phyloP scores from a whole-genome alignment of 2,888 invertebrate genomes.

The Carcina quercana region DNA sequence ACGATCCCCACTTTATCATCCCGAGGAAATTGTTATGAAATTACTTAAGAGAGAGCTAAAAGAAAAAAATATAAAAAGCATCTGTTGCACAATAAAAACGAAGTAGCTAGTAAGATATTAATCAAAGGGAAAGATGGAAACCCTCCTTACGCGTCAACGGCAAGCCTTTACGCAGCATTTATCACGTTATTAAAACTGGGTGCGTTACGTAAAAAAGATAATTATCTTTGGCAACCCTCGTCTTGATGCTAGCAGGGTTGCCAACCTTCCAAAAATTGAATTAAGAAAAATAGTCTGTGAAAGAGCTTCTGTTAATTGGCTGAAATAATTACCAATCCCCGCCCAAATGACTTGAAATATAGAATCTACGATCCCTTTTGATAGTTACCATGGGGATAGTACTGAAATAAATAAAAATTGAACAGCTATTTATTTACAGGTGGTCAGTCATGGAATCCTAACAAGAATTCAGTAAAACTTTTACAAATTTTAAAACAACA shows the following conservation, averaged over 20 bases:
- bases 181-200: slow-evolving; percentile 71
- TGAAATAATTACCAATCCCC: too few relatives aligned
- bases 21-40: slow-evolving; percentile 34
- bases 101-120: slow-evolving; percentile 54
- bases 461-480: too few relatives aligned
- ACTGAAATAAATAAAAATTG: too few relatives aligned
- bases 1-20: slow-evolving; percentile 40
- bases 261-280: slow-evolving; percentile 1
- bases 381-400: too few relatives aligned
- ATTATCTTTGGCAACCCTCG: slow-evolving; percentile 70
- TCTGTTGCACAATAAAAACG: slow-evolving; percentile 57
- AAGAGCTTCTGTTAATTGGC: too few relatives aligned
- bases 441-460: too few relatives aligned
- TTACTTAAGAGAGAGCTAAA: too few relatives aligned
- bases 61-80: slow-evolving; percentile 64
- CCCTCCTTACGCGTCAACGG: slow-evolving; percentile 63
- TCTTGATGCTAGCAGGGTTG: slow-evolving; percentile 59
- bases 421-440: too few relatives aligned
- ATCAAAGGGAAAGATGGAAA: slow-evolving; percentile 40
- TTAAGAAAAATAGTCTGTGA: too few relatives aligned
- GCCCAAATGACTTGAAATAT: too few relatives aligned
- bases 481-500: too few relatives aligned
- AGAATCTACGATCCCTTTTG: too few relatives aligned
- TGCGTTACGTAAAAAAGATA: slow-evolving; percentile 70
- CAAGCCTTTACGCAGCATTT: slow-evolving; percentile 72